phyloP scores from a whole-genome alignment of 2,888 invertebrate genomes.

The Hirtodrosophila histrioides region DNA sequence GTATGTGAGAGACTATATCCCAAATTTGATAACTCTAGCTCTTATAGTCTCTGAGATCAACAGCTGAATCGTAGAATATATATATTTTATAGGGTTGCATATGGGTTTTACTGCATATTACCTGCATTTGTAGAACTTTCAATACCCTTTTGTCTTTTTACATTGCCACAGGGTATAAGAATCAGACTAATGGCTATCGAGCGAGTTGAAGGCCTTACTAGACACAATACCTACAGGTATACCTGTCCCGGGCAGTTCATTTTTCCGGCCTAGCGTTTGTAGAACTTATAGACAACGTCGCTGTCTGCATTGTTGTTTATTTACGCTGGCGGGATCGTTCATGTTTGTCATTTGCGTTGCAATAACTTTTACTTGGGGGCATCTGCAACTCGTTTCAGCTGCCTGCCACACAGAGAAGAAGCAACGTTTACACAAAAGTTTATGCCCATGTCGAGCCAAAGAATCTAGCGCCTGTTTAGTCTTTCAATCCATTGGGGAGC shows the following conservation, averaged over 20 bases:
- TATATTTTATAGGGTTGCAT: no score
- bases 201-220: not conserved
- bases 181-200: conserved; percentile 15
- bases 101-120: no score
- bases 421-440: conserved; percentile 67
- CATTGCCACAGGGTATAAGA: conserved; percentile 24
- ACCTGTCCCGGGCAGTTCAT: conserved; percentile 12
- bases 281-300: conserved; percentile 21
- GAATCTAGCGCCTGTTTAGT: conserved; percentile 61
- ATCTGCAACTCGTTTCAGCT: conserved; percentile 60
- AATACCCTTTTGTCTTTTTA: not conserved
- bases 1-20: no score
- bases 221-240: conserved; percentile 1
- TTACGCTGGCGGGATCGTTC: conserved; percentile 53
- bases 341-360: conserved; percentile 77
- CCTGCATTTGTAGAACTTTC: no score
- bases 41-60: no score
- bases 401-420: conserved; percentile 23
- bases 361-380: conserved; percentile 69
- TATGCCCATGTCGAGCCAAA: conserved; percentile 43
- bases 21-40: no score
- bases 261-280: not conserved
- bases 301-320: conserved; percentile 51
- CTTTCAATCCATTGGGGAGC: conserved; percentile 15
- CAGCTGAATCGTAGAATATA: no score